A percentile compares a stretch with the other conserved stretches of the same genome.
Evolutionary conservation across 2,797 vertebrate species (phyloP).

Genomic region (Pampus argenteus): DNA sequence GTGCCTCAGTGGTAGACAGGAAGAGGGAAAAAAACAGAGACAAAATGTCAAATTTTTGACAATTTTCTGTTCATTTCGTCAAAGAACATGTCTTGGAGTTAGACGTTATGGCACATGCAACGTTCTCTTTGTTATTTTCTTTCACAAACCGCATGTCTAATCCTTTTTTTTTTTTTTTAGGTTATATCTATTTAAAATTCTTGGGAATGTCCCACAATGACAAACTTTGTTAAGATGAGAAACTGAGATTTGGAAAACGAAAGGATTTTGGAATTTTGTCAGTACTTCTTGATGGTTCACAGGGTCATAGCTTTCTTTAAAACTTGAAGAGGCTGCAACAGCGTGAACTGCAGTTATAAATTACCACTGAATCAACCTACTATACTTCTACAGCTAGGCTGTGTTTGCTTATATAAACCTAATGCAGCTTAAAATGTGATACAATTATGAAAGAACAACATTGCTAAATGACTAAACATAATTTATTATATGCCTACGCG

Average conservation of each 20-base stretch:
- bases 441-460: neutral
- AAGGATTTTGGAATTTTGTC: slow-evolving; percentile 20
- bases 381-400: neutral
- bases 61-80: slow-evolving; percentile 47
- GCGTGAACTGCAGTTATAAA: neutral
- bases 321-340: neutral
- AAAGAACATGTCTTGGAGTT: slow-evolving; percentile 53
- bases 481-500: neutral
- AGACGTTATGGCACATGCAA: slow-evolving; percentile 60
- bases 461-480: neutral
- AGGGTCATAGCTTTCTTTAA: slow-evolving; percentile 5
- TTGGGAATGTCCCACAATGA: slow-evolving; percentile 55
- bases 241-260: slow-evolving; percentile 39
- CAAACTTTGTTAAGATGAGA: slow-evolving; percentile 50
- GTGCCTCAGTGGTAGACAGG: slow-evolving; percentile 54
- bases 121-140: slow-evolving; percentile 66
- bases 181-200: slow-evolving; percentile 52
- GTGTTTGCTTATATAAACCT: neutral
- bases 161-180: slow-evolving; percentile 50
- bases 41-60: slow-evolving; percentile 63
- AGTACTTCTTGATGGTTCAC: slow-evolving; percentile 3
- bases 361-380: neutral
- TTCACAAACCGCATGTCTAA: slow-evolving; percentile 64
- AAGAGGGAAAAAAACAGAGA: slow-evolving; percentile 51
- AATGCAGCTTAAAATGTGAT: neutral